Evolutionary conservation across 2,113 vertebrate genomes (phyloP).

Genomic region (Istiophorus platypterus): DNA sequence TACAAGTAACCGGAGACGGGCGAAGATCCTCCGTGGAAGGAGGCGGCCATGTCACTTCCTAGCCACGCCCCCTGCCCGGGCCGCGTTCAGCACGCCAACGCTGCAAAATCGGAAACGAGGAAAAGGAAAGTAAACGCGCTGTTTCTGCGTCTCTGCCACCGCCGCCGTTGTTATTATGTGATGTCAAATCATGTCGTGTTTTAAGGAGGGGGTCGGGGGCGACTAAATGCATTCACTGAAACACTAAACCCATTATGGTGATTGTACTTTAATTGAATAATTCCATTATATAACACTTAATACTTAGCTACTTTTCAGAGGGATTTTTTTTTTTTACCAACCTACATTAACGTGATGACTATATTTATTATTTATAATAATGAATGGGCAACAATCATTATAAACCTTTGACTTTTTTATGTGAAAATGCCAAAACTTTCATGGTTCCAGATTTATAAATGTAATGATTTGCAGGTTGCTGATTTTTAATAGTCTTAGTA

Average conservation of each 20-base stretch:
- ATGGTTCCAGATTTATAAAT: not conserved
- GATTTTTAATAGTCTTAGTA: not conserved
- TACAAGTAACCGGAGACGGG: conserved; percentile 45
- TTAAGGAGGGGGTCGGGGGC: not conserved
- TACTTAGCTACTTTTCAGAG: too few species aligned
- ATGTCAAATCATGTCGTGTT: not conserved
- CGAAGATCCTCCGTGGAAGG: conserved; percentile 41
- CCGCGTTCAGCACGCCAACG: conserved; percentile 49
- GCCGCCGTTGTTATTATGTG: too few species aligned
- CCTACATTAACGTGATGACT: too few species aligned
- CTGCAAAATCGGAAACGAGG: conserved; percentile 3
- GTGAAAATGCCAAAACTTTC: not conserved
- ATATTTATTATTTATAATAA: too few species aligned
- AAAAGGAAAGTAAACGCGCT: too few species aligned
- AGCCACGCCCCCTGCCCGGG: conserved; percentile 65
- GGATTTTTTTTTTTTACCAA: too few species aligned
- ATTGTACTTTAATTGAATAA: not conserved
- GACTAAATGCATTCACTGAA: not conserved
- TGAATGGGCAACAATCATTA: too few species aligned
- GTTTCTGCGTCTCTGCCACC: not conserved
- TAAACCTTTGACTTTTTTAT: not conserved
- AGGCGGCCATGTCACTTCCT: conserved; percentile 81
- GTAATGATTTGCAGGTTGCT: not conserved
- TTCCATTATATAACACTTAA: not conserved
- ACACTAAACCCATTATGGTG: not conserved